Base-by-base conservation (phyloP, 2,888 invertebrate species). In the Cerceris ruficornis region DNA sequence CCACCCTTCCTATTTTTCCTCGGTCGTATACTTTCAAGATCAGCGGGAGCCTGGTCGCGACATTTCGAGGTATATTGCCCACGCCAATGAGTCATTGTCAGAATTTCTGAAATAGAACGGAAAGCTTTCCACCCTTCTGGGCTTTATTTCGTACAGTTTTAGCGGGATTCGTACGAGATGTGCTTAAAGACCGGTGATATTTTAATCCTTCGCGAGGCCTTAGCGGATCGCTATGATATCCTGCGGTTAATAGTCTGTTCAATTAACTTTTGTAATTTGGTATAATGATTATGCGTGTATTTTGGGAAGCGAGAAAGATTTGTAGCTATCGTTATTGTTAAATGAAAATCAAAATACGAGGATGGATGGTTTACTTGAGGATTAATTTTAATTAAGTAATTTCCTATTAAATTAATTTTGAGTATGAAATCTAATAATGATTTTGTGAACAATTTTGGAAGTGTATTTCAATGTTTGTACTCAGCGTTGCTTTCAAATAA, bases 1-100 rank as follows among this genome's bases (percentile, higher is more conserved):
- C 57, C 54, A 13, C 39, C 66, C 72, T 61, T 58, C 50, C 43
- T 62, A 60, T 66, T 69, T 75, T 69, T 80, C 58, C 68, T 50
- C 42, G 15, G 42, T 55, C 49, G 50, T 74, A 78, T 65, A 74
- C 65, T 68, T 68, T 59, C 75, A 17, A 67, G 71, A 79, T 75
- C 75, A 69, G 42, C 54, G 17, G 70, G 52, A 65, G 62, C 46
- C 81, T 80, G 80, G 55, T 69, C 39, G 64, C 64, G 80, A 80
- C 81, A 64, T 69, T 77, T 74, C 80, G 64, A 70, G 69, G 69
- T 77, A 81, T 81, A 81, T 68, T 65, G 50, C 69, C n/a, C 39
- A n/a, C 57, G 57, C 59, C 73, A 77, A 81, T 80, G 81, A 81
- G 69, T 80, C 77, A 77, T 77, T 77, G 77, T 80, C 70, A 77